Percentiles rank a stretch among this genome's conserved stretches.
Evolutionary conservation across 1,140 invertebrate genomes (phyloP).

Genomic region (Megalonaias nervosa): DNA sequence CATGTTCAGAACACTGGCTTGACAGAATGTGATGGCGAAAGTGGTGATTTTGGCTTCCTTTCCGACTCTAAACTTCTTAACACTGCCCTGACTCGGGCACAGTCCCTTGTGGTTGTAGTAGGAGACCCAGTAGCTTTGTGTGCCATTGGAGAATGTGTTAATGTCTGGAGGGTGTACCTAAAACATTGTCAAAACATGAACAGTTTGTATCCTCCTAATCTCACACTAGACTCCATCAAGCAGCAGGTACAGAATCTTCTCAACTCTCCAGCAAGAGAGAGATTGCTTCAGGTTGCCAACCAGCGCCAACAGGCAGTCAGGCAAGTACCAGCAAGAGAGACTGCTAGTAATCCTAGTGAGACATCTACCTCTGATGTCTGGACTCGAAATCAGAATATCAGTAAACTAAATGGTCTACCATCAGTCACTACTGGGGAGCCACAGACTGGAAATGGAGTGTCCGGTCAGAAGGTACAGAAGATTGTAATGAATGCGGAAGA

Average conservation of each 20-base stretch:
- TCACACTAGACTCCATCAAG: constrained; percentile 55
- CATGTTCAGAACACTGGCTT: constrained; percentile 38
- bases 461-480: constrained; percentile 9
- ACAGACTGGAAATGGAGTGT: constrained; percentile 7
- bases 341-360: background rate
- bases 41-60: constrained; percentile 86
- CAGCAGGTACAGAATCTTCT: constrained; percentile 48
- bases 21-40: constrained; percentile 70
- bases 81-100: constrained; percentile 88
- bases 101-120: constrained; percentile 87
- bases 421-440: constrained; percentile 8
- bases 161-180: constrained; percentile 60
- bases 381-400: background rate
- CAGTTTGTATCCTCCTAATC: constrained; percentile 51
- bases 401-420: constrained; percentile 10
- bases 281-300: constrained; percentile 28
- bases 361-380: background rate
- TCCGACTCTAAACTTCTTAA: constrained; percentile 88
- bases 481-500: constrained; percentile 35
- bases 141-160: constrained; percentile 61
- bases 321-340: background rate
- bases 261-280: constrained; percentile 42
- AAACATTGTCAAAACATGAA: constrained; percentile 66
- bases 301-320: constrained; percentile 19
- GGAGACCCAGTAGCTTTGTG: constrained; percentile 85